Base-by-base conservation (phyloP, 2,113 vertebrate genomes). In the Nibea coibor region DNA sequence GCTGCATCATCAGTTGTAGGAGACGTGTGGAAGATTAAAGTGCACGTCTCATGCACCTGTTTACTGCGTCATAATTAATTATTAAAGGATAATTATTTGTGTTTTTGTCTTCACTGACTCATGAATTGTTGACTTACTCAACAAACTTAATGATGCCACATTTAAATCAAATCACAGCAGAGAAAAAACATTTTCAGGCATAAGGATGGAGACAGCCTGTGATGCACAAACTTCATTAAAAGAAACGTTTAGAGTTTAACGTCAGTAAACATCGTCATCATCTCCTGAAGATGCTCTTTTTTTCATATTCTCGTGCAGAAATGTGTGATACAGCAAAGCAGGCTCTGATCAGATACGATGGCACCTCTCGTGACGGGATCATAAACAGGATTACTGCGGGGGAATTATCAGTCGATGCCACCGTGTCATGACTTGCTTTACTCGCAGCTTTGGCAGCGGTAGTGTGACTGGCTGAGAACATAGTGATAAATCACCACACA, bases 401-500 rank as follows among this genome's bases (percentile, higher is more conserved):
- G 53, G n/a, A 43, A 20, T 45, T 45, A 42, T 47, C 54, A 3
- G 22, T 72, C 28, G 14, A 4, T 24, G 10, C 16, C 35, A 43
- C 6, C 31, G 5, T 65, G 48, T 54, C 35, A 14, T 6, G 48
- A n/a, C 72, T 54, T 63, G 14, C 8, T 63, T 56, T 61, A 19
- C 59, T 59, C 12, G 4, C 70, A 56, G 64, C 53, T 51, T 69
- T 65, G 19, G 9, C 62, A 50, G 26, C 50, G n/a, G n/a, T 26
- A 0, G 7, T 48, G 48, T 14, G 28, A 24, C 67, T 39, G 22
- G 54, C 14, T 10, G 63, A 65, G 61, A 39, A 57, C 53, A 47
- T 43, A 22, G 71, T 43, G 15, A 72, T 80, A 48, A 80, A 62
- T 80, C 28, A 81, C 47, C 19, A 43, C 42, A 45, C n/a, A 50